A percentile compares a stretch with the other conserved stretches of the same genome.
These are phyloP conservation scores for Linurgus olivaceus DNA, from an alignment of 2,797 vertebrate genomes.

Conservation along the genomic window DNA sequence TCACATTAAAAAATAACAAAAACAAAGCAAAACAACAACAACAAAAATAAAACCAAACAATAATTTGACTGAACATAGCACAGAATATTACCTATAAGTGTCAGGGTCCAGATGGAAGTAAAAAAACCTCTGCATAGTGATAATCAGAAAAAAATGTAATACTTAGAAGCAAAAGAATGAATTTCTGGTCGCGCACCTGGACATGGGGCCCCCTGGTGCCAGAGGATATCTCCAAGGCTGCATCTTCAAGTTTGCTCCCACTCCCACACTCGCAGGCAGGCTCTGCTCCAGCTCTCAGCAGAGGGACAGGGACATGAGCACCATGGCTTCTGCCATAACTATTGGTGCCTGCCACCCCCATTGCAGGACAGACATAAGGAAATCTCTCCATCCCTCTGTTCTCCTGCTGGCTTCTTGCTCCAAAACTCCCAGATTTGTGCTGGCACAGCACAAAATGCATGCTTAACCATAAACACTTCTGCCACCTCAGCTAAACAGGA, in stretches of 20 bases:
- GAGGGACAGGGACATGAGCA: neutral
- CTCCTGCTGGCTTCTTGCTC: neutral
- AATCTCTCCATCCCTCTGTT: neutral
- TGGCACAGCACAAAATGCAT: neutral
- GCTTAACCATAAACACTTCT: neutral
- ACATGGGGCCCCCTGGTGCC: neutral
- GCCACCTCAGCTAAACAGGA: neutral
- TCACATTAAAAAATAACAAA: neutral
- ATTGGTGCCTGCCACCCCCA: fast-evolving
- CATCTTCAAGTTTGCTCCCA: neutral
- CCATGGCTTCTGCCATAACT: neutral
- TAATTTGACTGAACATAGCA: neutral
- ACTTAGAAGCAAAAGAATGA: neutral
- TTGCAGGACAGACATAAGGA: neutral
- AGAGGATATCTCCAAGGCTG: neutral
- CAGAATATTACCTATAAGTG: neutral
- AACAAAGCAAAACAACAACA: neutral
- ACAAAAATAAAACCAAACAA: too few relatives aligned
- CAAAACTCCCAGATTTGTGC: neutral
- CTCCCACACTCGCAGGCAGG: neutral
- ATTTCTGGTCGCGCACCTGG: neutral
- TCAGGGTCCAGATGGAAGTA: neutral
- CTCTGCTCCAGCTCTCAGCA: neutral
- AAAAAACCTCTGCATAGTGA: neutral
- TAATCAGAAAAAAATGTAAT: neutral